Base-by-base conservation (phyloP, 2,888 invertebrate genomes). In the Papilio demoleus region DNA sequence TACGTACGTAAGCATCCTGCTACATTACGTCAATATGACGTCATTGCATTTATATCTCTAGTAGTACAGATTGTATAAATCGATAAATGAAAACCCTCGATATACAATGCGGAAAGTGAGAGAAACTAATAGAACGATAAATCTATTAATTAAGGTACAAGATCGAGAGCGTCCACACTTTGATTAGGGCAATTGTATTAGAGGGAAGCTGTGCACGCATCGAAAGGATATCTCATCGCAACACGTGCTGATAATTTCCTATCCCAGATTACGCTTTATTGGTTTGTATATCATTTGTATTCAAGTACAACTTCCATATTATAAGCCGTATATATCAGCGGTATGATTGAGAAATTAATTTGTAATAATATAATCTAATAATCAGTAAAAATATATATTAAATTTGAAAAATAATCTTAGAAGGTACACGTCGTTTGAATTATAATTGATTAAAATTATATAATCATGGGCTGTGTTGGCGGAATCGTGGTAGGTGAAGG, bases 191-290 rank as follows among this genome's bases (percentile, higher is more conserved):
- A 77, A 80, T 81, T 79, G 77, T 79, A 76, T 60, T 50, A 50
- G 50, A 31, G 75, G 75, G 71, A 79, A 82, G 79, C 81, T 84
- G 82, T 80, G 79, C 79, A 78, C 75, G 77, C 78, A 79, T 81
- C 77, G 79, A 79, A 82, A 81, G 77, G 81, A 83, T 82, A 84
- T 82, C 80, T 84, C 83, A 82, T 81, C 80, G 81, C 67, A 81
- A 80, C 83, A 84, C 79, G 81, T 82, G 83, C 76, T 80, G 77
- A 79, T 81, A 80, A 82, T 80, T 79, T 79, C 74, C 78, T 78
- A 62, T 67, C 66, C 77, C 77, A 79, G 77, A 74, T 72, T 75
- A 77, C 75, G 75, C 64, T 59, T 68, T 75, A 68, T 64, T 64
- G 58, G 58, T 68, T 79, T 76, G 76, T 75, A 76, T 78, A 70